These are phyloP conservation scores for Hippoglossus hippoglossus DNA, from an alignment of 2,797 vertebrate genomes.

Conservation along the genomic window DNA sequence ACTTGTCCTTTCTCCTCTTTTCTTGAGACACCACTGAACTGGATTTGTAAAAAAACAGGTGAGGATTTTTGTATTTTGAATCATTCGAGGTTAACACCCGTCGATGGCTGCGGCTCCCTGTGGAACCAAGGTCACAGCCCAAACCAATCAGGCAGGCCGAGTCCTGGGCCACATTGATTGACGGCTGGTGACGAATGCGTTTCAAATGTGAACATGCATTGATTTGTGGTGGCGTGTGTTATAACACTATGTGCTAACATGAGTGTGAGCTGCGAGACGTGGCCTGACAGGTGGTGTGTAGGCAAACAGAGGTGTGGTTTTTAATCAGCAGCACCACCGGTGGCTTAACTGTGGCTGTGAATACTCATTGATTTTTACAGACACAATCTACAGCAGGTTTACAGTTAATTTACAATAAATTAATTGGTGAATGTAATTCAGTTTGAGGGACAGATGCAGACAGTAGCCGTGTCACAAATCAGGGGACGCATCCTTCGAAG, in stretches of 20 bases:
- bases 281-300: not conserved
- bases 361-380: constrained; percentile 9
- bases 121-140: constrained; percentile 2
- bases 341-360: not conserved
- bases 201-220: constrained; percentile 45
- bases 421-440: not conserved
- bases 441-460: too few relatives aligned
- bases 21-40: constrained; percentile 6
- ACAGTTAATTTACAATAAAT: not conserved
- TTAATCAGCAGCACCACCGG: constrained; percentile 11
- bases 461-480: too few relatives aligned
- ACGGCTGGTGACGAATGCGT: constrained; percentile 35
- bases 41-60: constrained; percentile 36
- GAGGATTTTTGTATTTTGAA: constrained; percentile 39
- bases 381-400: not conserved
- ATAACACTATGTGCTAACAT: constrained; percentile 31
- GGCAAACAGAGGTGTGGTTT: constrained; percentile 7
- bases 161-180: constrained; percentile 39
- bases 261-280: constrained; percentile 8
- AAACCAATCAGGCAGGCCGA: constrained; percentile 1
- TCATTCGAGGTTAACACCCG: constrained; percentile 47
- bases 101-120: constrained; percentile 36
- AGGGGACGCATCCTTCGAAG: too few relatives aligned
- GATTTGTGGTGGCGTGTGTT: constrained; percentile 34
- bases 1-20: not conserved